Evolutionary conservation across 2,888 invertebrate genomes (phyloP), one percentile per base, ranked within the genome.

Genomic region (Trachelus tabidus): DNA sequence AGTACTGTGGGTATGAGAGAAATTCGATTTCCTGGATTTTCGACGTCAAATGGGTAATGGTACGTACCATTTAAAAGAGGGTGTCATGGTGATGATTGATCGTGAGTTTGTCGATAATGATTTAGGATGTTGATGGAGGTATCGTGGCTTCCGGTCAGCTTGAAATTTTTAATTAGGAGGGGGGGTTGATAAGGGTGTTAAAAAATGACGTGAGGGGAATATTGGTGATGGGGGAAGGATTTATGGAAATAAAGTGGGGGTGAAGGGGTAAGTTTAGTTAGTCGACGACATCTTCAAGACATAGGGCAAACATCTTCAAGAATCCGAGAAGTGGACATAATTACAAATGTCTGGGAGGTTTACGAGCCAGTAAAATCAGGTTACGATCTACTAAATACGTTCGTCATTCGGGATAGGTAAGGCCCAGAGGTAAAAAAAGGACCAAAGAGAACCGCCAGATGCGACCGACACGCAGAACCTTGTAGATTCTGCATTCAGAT

Each of bases 401-500:
- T 68, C 75, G 75, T 75, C 68, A 30, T 30, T 68, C 68, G 75
- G 15, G 71, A 71, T 33, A 71, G 31, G 75, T 31, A 79, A 75
- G 71, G 71, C 11, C 34, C 71, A 6, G 74, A 56, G 40, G 40
- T 56, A 56, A 56, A 23, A 56, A 56, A 56, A 56, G 40, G 40
- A 56, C 77, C 80, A 82, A 87, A 87, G 77, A 79, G 77, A 78
- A 79, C 80, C 82, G 81, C 77, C 75, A 75, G 35, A 68, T 56
- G 71, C 31, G 15, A 35, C 69, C 80, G 82, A 85, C 86, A 83
- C 85, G 87, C 83, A 83, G 86, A 86, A 85, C 80, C 83, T 83
- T 82, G 85, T 85, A 86, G 87, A 87, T 88, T 86, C 79, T 79
- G 80, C 82, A 81, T 75, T 76, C 79, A 86, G 86, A 86, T 88